Base-by-base conservation (phyloP, 2,888 invertebrate genomes). In the Aporophyla lueneburgensis region DNA sequence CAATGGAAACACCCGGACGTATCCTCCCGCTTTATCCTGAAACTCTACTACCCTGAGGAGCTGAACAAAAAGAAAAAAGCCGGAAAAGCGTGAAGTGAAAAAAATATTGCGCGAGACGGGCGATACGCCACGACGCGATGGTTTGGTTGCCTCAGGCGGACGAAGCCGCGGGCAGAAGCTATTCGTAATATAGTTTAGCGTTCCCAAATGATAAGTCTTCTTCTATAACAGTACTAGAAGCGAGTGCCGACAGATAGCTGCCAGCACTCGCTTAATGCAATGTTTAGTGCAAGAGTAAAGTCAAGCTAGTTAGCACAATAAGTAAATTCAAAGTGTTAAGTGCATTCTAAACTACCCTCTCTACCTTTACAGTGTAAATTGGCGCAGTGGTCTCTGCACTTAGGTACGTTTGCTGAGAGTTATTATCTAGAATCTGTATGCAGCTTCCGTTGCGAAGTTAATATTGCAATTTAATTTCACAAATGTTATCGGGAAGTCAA, bases 361-460 rank as follows among this genome's bases (percentile, higher is more conserved):
- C 54, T 67, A 79, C 73, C 80, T 73, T 67, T 33, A 53, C 61
- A 46, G 73, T 73, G 67, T 58, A 63, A 80, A 79, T 79, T 73
- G 67, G 80, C 7, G 74, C 56, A 68, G 62, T 73, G 61, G 73
- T 67, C 79, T 62, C 24, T 72, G 43, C 54, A 54, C 43, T 73
- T 16, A 71, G n/a, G 46, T 56, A 67, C 56, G 51, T 73, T 79
- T 67, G 62, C 51, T 21, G 62, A 80, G 62, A 74, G 49, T 79
- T 80, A 59, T 71, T 71, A 46, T 53, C 63, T 53, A 7, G 40
- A 51, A 21, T 68, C 19, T 21, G 14, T 14, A 46, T 53, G 21
- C 24, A 53, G 58, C 78, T 27, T 78, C 43, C 63, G 33, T 53
- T 65, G 5, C 21, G 16, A 33, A 21, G 27, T 53, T 27, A 66